These are phyloP conservation scores for Drosophila pseudotalamancana DNA, from an alignment of 2,888 invertebrate genomes.

Conservation along the genomic window DNA sequence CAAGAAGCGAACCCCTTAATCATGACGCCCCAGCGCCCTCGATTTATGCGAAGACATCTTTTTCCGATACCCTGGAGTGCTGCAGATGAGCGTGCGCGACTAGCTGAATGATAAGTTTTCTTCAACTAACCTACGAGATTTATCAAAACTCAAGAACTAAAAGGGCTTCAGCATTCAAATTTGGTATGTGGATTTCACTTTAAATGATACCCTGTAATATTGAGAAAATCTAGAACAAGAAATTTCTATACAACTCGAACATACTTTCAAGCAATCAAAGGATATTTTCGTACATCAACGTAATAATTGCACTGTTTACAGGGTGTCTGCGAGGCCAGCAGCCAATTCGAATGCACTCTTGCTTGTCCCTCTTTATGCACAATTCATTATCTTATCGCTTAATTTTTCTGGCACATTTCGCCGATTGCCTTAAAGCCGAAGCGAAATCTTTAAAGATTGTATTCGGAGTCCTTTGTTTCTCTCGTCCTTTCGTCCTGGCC, in stretches of 20 bases:
- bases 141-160: background rate
- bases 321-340: background rate
- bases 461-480: background rate
- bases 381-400: background rate
- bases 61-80: conserved; percentile 5
- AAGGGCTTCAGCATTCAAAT: background rate
- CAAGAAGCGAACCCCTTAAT: conserved; percentile 77
- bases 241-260: too few relatives aligned
- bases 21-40: conserved; percentile 76
- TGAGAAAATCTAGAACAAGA: too few relatives aligned
- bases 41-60: conserved; percentile 57
- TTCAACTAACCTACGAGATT: too few relatives aligned
- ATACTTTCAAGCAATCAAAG: too few relatives aligned
- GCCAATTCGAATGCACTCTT: too few relatives aligned
- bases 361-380: background rate
- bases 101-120: too few relatives aligned
- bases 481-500: background rate
- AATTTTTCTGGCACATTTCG: background rate
- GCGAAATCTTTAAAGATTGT: conserved; percentile 15
- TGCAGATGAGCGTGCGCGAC: background rate
- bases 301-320: background rate
- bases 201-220: too few relatives aligned
- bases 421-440: conserved; percentile 18
- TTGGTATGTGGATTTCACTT: background rate
- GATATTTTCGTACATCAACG: background rate